Percentiles rank a stretch among this genome's conserved stretches.
Conservation (phyloP, 2,888 invertebrate species). For the Adelognathus sp. region DNA sequence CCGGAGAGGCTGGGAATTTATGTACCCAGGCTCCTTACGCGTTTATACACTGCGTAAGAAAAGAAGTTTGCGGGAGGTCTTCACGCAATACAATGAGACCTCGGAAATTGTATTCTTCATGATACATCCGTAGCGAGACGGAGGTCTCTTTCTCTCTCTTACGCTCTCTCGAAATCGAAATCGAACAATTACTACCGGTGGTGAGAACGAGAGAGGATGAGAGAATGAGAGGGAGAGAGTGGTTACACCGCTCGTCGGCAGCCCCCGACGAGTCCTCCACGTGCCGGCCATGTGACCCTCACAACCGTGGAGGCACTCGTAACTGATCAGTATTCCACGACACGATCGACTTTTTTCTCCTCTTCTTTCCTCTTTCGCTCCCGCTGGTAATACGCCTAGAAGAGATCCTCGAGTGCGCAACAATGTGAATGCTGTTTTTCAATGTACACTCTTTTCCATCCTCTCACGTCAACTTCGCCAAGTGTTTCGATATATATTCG, state of each 20-base stretch:
- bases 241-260: slow-evolving; percentile 1
- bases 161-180: no score
- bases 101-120: not conserved
- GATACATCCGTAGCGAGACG: slow-evolving; percentile 25
- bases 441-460: not conserved
- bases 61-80: slow-evolving; percentile 61
- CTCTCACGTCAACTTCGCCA: not conserved
- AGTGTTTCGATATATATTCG: not conserved
- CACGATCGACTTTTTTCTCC: slow-evolving; percentile 63
- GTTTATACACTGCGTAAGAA: not conserved
- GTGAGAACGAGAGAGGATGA: not conserved
- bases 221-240: not conserved
- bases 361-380: slow-evolving; percentile 27
- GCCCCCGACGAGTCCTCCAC: slow-evolving; percentile 56
- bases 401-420: not conserved
- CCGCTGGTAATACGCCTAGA: slow-evolving; percentile 17
- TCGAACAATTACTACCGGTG: slow-evolving; percentile 34
- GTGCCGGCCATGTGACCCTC: slow-evolving; percentile 66
- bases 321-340: slow-evolving; percentile 69
- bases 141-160: no score
- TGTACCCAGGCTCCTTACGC: no score
- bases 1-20: not conserved
- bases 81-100: slow-evolving; percentile 47
- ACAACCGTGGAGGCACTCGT: slow-evolving; percentile 35
- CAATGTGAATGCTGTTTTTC: slow-evolving; percentile 5